Percentiles rank a stretch among this genome's conserved stretches.
Evolutionary conservation across 2,888 invertebrate genomes (phyloP).

Genomic region (Harpalus rufipes): DNA sequence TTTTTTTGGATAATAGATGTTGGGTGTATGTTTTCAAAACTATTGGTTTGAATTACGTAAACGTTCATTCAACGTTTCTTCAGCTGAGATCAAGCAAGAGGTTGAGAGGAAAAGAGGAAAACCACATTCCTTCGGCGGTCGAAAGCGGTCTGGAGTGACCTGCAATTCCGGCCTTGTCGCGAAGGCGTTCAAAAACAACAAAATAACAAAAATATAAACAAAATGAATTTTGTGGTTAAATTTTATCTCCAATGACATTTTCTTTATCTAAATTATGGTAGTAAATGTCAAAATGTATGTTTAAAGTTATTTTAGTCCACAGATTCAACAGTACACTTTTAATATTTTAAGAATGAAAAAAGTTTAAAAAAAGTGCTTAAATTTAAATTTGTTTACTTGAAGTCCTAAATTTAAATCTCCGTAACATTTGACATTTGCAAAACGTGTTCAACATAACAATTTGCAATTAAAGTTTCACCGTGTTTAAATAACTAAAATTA

Average conservation of each 20-base stretch:
- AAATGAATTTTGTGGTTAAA: not conserved
- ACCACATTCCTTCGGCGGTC: conserved; percentile 42
- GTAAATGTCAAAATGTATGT: too few species aligned
- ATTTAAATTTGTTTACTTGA: too few species aligned
- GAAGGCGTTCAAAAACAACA: conserved; percentile 12
- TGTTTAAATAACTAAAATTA: not conserved
- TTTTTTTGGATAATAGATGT: not conserved
- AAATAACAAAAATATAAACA: not conserved
- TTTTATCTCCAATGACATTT: not conserved
- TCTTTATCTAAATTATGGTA: not conserved
- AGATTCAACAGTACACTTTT: too few species aligned
- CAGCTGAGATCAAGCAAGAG: not conserved
- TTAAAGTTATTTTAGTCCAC: too few species aligned
- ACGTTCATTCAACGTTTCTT: conserved; percentile 32
- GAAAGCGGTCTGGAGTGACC: conserved; percentile 47
- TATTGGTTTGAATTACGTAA: conserved; percentile 29
- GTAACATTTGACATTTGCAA: too few species aligned
- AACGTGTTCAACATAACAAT: too few species aligned
- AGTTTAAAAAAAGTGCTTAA: too few species aligned
- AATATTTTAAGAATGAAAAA: too few species aligned
- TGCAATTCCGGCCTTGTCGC: conserved; percentile 41
- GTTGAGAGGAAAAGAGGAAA: conserved; percentile 34
- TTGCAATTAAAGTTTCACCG: not conserved
- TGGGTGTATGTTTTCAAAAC: not conserved
- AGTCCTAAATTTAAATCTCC: too few species aligned